These are phyloP conservation scores for Adelognathus sp. DNA, from an alignment of 2,888 invertebrate species.

Conservation along the genomic window DNA sequence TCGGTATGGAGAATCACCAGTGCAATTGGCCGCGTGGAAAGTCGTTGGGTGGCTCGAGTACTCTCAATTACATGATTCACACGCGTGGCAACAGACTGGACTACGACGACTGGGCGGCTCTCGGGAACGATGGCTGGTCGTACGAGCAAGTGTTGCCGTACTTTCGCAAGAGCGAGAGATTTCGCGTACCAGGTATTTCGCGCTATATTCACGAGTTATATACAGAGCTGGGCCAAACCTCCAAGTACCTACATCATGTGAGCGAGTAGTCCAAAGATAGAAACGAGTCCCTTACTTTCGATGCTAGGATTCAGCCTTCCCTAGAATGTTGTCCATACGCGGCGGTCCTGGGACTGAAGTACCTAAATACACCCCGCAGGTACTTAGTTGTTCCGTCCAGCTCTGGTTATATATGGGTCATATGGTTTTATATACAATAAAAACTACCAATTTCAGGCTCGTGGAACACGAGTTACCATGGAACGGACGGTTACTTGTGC, in stretches of 20 bases:
- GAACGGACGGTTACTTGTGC: constrained; percentile 75
- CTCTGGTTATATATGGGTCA: no score
- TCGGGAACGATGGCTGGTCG: constrained; percentile 60
- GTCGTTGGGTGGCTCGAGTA: constrained; percentile 74
- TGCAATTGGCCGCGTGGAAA: constrained; percentile 88
- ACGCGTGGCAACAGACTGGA: constrained; percentile 65
- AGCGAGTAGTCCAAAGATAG: neutral
- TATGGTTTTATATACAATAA: neutral
- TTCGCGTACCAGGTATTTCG: constrained; percentile 46
- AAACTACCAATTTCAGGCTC: constrained; percentile 77
- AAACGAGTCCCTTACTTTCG: no score
- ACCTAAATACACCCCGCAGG: no score
- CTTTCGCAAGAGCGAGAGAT: constrained; percentile 57
- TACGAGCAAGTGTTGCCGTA: constrained; percentile 58
- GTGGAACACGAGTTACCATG: constrained; percentile 81
- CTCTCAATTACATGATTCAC: constrained; percentile 77
- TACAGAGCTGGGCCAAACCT: no score
- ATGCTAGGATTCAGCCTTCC: no score
- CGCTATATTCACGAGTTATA: no score
- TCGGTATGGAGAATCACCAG: constrained; percentile 87
- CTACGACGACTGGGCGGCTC: constrained; percentile 58
- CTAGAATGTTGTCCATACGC: no score
- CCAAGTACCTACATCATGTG: neutral
- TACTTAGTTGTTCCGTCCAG: no score
- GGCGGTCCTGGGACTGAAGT: no score